Conservation (phyloP, 2,797 vertebrate species). For the Cossypha niveicapilla region DNA sequence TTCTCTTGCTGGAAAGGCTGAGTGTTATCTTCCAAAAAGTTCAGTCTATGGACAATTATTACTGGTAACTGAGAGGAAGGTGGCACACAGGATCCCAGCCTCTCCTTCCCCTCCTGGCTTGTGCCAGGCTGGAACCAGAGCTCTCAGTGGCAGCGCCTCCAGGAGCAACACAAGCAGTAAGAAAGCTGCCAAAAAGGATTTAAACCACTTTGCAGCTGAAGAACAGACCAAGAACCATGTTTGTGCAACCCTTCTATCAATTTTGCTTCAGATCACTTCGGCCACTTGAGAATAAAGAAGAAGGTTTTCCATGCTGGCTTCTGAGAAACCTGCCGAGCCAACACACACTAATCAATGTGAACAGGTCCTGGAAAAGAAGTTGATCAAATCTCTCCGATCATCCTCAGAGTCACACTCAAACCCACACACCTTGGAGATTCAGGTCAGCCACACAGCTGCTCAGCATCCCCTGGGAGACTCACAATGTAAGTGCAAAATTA, state of each 20-base stretch:
- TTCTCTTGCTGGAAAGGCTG: not conserved
- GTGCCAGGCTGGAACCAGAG: not conserved
- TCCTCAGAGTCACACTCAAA: not conserved
- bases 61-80: not conserved
- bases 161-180: not conserved
- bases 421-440: not conserved
- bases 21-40: not conserved
- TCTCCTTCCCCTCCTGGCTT: not conserved
- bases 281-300: not conserved
- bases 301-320: not conserved
- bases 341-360: not conserved
- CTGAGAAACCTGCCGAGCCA: not conserved
- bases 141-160: not conserved
- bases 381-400: not conserved
- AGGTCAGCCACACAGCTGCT: slow-evolving; percentile 46
- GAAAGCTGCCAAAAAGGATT: not conserved
- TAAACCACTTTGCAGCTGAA: not conserved
- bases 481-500: slow-evolving; percentile 43
- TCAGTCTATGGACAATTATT: not conserved
- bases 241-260: not conserved
- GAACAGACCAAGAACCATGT: not conserved
- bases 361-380: not conserved
- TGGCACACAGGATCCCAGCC: rapidly evolving
- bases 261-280: not conserved
- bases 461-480: not conserved